Evolutionary conservation across 2,888 invertebrate species (phyloP), one percentile per base, ranked within the genome.

Genomic region (Tetheella fluctuosa): DNA sequence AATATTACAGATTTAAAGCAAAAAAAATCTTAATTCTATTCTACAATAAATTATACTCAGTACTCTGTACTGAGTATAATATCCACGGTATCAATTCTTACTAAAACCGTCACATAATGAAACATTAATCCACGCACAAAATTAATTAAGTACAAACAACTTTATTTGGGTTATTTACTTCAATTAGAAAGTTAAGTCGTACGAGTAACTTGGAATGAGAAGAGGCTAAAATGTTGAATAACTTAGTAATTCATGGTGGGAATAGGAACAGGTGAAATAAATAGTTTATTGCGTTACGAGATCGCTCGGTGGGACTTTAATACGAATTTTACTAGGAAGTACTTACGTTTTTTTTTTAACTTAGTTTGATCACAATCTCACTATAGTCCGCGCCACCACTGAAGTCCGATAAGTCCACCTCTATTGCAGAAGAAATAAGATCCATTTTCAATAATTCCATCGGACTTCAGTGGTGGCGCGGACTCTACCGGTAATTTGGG

Each of bases 121-220:
- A 48, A 20, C n/a, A 17, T 1, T n/a, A 20, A 1, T 17, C 10
- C 48, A 15, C 10, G 48, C 17, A 20, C 20, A 48, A 48, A 48
- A 48, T 48, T 20, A 48, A 48, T n/a, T 20, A 48, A 48, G 48
- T 15, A 42, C 15, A 20, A 48, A 48, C 48, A 48, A 48, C 10
- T 48, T 48, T 48, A 48, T 48, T 48, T 10, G 7, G 20, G n/a
- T 48, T 48, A 48, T 20, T 48, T 20, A n/a, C 48, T 48, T 48
- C 48, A 48, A 48, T 48, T 48, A 48, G 48, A 7, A 48, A 48
- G 48, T 48, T 17, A 20, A 17, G n/a, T 48, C 48, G 48, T 48
- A 20, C 48, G 48, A 48, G 48, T 20, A 48, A 48, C n/a, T 48
- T 20, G 20, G 20, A 48, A 48, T 48, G 48, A 48, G 48, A 20